phyloP scores from a whole-genome alignment of 2,113 vertebrate species.

The Hydrochoerus hydrochaeris region DNA sequence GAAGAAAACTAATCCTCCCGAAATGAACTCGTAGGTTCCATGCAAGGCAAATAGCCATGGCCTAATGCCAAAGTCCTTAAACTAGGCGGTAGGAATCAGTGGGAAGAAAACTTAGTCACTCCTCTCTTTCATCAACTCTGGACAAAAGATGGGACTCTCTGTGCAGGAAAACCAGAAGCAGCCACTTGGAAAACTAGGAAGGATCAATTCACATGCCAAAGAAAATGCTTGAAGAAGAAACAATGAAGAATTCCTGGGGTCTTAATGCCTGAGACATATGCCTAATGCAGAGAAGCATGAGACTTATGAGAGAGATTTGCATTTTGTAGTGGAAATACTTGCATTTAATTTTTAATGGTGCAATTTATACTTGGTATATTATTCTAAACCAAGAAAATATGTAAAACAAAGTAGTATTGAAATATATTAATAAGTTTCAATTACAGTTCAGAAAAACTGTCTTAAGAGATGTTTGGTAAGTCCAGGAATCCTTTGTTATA shows the following conservation, averaged over 20 bases:
- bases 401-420: not conserved
- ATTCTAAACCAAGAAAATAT: not conserved
- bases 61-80: not conserved
- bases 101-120: not conserved
- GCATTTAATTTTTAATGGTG: not conserved
- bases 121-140: not conserved
- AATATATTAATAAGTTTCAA: not conserved
- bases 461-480: not conserved
- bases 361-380: not conserved
- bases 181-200: not conserved
- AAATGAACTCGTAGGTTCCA: not conserved
- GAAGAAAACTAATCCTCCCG: not conserved
- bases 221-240: not conserved
- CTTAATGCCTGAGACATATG: not conserved
- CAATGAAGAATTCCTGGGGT: not conserved
- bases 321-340: not conserved
- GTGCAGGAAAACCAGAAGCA: not conserved
- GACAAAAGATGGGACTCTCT: not conserved
- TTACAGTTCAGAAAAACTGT: not conserved
- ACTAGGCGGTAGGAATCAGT: not conserved
- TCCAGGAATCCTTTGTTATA: not conserved
- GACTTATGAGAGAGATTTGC: not conserved
- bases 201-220: not conserved
- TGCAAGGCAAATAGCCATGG: not conserved
- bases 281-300: not conserved